Percentiles rank a stretch among this genome's conserved stretches.
Evolutionary conservation across 2,888 invertebrate genomes (phyloP).

Genomic region (Eurytoma adleriae): DNA sequence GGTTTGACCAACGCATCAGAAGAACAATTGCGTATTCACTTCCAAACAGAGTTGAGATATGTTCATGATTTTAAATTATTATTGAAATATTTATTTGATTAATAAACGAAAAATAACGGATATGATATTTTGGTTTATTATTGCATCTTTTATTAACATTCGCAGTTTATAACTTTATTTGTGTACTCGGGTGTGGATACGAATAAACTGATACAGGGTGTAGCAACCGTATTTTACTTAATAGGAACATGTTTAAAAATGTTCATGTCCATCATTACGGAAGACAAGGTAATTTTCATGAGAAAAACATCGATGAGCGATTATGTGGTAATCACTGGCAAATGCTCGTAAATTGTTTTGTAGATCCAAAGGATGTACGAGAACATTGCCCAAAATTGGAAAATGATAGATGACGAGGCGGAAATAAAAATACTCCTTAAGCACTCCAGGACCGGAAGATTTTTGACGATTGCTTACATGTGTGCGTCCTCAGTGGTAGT

Average conservation of each 20-base stretch:
- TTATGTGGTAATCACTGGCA: no score
- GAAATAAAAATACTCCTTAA: slow-evolving; percentile 15
- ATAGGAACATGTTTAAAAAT: not conserved
- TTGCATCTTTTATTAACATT: no score
- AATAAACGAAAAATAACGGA: not conserved
- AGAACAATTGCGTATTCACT: no score
- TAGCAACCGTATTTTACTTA: not conserved
- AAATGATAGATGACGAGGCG: slow-evolving; percentile 4
- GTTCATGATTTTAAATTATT: no score
- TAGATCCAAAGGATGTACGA: slow-evolving; percentile 25
- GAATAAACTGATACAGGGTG: slow-evolving; percentile 12
- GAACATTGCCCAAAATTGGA: slow-evolving; percentile 31
- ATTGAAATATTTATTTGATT: no score
- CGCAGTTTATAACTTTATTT: not conserved
- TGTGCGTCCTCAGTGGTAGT: not conserved
- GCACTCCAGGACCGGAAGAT: slow-evolving; percentile 20
- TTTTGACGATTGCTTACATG: slow-evolving; percentile 28
- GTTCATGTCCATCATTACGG: not conserved
- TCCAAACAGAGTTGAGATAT: no score
- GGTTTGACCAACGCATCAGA: no score
- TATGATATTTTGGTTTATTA: no score
- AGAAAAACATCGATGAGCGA: not conserved
- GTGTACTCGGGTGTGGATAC: not conserved
- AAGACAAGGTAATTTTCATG: slow-evolving; percentile 3
- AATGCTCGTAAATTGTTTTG: not conserved